These are phyloP conservation scores for Zaprionus lachaisei DNA, from an alignment of 1,140 invertebrate genomes.

Conservation along the genomic window DNA sequence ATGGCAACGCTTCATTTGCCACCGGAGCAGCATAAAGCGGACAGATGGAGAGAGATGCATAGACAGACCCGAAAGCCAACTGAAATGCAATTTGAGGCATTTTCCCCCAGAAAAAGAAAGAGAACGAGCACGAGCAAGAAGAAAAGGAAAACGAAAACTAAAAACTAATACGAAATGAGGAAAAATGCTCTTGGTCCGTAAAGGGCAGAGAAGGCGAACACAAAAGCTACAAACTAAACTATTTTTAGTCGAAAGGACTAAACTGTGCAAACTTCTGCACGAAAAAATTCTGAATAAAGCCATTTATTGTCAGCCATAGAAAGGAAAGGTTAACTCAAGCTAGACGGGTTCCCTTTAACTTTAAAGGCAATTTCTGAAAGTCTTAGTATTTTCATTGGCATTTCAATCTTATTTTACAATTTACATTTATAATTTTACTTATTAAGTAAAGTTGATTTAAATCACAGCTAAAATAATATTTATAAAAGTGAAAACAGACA, in stretches of 20 bases:
- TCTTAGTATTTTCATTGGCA: too few species aligned
- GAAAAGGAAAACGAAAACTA: neutral
- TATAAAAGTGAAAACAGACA: neutral
- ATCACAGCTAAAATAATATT: neutral
- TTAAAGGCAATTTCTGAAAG: neutral
- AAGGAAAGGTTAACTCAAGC: neutral
- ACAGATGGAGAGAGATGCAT: neutral
- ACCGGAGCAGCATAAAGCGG: slow-evolving; percentile 29
- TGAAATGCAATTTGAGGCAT: slow-evolving; percentile 51
- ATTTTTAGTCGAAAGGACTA: slow-evolving; percentile 3
- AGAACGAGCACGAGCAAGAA: slow-evolving; percentile 3
- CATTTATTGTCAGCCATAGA: neutral
- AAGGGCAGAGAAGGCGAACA: slow-evolving; percentile 11
- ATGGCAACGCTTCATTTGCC: slow-evolving; percentile 49
- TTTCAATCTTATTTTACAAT: too few species aligned
- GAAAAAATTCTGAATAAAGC: neutral
- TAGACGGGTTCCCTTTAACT: neutral
- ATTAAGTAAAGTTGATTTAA: neutral
- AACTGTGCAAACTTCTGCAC: neutral
- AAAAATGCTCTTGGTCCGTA: slow-evolving; percentile 28
- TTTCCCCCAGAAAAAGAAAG: slow-evolving; percentile 23
- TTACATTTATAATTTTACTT: neutral
- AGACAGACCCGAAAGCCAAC: slow-evolving; percentile 21
- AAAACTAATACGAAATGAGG: slow-evolving; percentile 27
- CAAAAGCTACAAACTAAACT: slow-evolving; percentile 19